phyloP scores from a whole-genome alignment of 2,888 invertebrate genomes.

The Trimorus sp. region DNA sequence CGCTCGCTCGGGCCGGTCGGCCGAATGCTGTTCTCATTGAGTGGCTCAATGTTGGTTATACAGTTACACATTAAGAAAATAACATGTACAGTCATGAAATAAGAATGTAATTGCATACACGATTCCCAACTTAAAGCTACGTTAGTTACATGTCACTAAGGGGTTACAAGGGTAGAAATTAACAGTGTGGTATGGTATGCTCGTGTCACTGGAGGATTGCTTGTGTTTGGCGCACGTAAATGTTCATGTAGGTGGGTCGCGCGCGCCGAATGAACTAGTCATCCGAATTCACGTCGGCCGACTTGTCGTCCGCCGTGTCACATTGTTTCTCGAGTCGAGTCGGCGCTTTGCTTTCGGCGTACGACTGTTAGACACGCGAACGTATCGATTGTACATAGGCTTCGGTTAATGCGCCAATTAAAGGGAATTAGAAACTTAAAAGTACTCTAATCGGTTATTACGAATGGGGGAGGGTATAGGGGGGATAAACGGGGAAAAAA shows the following conservation, averaged over 20 bases:
- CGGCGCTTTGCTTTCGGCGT: too few relatives aligned
- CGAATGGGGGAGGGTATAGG: conserved; percentile 4
- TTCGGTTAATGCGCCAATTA: conserved; percentile 19
- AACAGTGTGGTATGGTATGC: conserved; percentile 62
- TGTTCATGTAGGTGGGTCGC: conserved; percentile 19
- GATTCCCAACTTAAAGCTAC: conserved; percentile 79
- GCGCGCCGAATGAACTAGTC: conserved; percentile 23
- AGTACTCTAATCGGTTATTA: conserved; percentile 39
- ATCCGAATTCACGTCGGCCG: conserved; percentile 23
- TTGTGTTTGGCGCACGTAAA: conserved; percentile 44
- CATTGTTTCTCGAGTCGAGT: conserved; percentile 27
- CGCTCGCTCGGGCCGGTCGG: conserved; percentile 2
- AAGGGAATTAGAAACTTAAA: conserved; percentile 45
- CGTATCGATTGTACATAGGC: conserved; percentile 39
- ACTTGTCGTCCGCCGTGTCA: not conserved
- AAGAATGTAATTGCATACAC: conserved; percentile 79
- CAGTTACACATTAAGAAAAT: conserved; percentile 78
- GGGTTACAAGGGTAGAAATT: conserved; percentile 69
- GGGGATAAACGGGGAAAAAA: not conserved
- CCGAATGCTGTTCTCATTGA: conserved; percentile 56
- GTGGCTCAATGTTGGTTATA: conserved; percentile 70
- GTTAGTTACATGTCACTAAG: conserved; percentile 80
- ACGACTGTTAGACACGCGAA: conserved; percentile 48
- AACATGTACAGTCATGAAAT: conserved; percentile 80
- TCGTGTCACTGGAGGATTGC: conserved; percentile 55